phyloP scores from a whole-genome alignment of 1,140 invertebrate genomes.

The Drosophila punjabiensis region DNA sequence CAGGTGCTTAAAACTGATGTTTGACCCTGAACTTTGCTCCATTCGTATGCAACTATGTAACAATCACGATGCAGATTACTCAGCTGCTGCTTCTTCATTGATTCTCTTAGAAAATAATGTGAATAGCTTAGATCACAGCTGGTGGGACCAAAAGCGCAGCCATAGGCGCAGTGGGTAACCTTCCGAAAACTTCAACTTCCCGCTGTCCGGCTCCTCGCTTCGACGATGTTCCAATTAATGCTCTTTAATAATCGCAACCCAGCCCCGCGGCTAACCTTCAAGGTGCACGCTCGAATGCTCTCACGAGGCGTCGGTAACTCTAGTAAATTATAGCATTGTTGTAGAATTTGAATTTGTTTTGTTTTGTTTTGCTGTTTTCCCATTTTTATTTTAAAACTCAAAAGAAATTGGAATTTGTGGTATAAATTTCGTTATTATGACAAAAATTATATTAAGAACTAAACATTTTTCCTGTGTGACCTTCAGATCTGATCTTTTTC shows the following conservation, averaged over 20 bases:
- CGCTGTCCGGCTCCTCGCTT: conserved; percentile 39
- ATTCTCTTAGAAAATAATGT: conserved; percentile 37
- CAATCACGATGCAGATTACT: conserved; percentile 46
- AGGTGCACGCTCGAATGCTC: conserved; percentile 67
- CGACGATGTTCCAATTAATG: conserved; percentile 77
- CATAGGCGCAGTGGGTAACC: conserved; percentile 15
- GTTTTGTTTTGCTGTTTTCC: conserved; percentile 27
- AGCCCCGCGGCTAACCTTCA: conserved; percentile 61
- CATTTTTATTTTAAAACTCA: conserved; percentile 19
- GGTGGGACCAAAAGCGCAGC: background rate
- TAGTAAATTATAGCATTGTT: conserved; percentile 41
- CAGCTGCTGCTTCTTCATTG: conserved; percentile 37
- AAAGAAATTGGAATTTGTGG: background rate
- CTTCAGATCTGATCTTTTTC: conserved; percentile 24
- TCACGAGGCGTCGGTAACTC: conserved; percentile 46
- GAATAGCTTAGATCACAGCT: conserved; percentile 25
- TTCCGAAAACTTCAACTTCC: conserved; percentile 34
- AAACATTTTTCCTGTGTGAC: background rate
- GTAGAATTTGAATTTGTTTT: conserved; percentile 45
- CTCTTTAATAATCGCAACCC: conserved; percentile 59
- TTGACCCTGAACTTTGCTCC: conserved; percentile 62
- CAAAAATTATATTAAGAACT: background rate
- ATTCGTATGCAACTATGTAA: conserved; percentile 25
- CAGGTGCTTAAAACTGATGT: conserved; percentile 60
- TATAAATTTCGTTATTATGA: background rate